These are phyloP conservation scores for Geococcyx californianus DNA, from an alignment of 2,113 vertebrate species.

Conservation along the genomic window DNA sequence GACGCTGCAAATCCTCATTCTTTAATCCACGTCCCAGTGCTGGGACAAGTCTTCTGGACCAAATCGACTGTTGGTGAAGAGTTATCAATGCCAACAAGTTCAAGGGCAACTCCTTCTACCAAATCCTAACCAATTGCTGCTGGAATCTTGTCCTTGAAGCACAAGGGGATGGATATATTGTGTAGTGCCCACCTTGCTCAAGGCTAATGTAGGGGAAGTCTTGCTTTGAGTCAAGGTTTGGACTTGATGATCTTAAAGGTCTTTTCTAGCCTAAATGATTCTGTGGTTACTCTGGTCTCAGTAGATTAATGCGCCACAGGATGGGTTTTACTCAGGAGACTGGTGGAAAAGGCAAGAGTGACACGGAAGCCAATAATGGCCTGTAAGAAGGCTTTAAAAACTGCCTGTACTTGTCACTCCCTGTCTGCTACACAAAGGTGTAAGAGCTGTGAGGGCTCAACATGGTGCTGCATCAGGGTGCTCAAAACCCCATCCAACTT, in stretches of 20 bases:
- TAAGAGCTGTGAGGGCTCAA: not conserved
- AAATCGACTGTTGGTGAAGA: rapidly evolving
- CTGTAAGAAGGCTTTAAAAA: not conserved
- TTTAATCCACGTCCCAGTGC: rapidly evolving
- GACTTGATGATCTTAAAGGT: no score
- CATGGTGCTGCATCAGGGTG: no score
- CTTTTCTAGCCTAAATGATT: no score
- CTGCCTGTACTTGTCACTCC: not conserved
- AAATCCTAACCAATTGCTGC: rapidly evolving
- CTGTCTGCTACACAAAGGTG: not conserved
- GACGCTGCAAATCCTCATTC: not conserved
- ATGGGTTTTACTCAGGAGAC: not conserved
- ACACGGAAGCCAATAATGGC: not conserved
- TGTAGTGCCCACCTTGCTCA: not conserved
- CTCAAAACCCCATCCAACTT: no score
- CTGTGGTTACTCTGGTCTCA: not conserved
- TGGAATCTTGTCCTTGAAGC: not conserved
- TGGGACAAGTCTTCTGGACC: not conserved
- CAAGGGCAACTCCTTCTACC: not conserved
- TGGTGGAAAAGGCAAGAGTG: not conserved
- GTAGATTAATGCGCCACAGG: not conserved
- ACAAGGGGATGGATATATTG: rapidly evolving
- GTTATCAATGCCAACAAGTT: not conserved
- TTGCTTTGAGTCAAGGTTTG: not conserved
- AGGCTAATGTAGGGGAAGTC: not conserved